Evolutionary conservation across 2,113 vertebrate species (phyloP).

Genomic region (Pelecanus crispus): DNA sequence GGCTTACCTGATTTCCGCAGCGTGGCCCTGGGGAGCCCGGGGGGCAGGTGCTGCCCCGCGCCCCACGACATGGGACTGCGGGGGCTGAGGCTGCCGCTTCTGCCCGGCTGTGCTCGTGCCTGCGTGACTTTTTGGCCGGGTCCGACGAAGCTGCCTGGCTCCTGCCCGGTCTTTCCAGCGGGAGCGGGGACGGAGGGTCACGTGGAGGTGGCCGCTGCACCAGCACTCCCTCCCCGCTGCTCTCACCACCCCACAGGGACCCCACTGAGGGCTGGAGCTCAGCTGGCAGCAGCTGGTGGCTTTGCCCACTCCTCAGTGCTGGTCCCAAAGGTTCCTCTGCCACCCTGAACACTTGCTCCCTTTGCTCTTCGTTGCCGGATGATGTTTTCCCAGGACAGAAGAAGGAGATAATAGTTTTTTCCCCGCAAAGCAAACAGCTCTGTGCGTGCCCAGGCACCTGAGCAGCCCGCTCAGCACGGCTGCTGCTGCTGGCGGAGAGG

Average conservation of each 20-base stretch:
- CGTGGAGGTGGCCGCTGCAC: slow-evolving; percentile 30
- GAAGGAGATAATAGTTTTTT: background rate
- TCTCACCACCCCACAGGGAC: background rate
- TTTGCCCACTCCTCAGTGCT: background rate
- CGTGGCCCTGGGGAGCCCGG: slow-evolving; percentile 72
- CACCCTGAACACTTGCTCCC: background rate
- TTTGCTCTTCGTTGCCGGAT: background rate
- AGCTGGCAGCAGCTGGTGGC: background rate
- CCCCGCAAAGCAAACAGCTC: background rate
- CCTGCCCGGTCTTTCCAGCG: slow-evolving; percentile 27
- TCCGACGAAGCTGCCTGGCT: background rate
- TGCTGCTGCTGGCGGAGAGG: background rate
- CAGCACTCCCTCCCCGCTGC: background rate
- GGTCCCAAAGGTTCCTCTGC: background rate
- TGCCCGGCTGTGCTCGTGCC: background rate
- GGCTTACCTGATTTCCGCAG: slow-evolving; percentile 83
- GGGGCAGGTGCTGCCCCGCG: slow-evolving; percentile 59
- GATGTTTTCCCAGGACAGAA: background rate
- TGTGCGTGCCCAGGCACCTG: background rate
- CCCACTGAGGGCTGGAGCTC: background rate
- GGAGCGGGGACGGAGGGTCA: slow-evolving; percentile 53
- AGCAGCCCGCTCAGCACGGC: background rate
- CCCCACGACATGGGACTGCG: slow-evolving; percentile 68
- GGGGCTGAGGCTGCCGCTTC: background rate
- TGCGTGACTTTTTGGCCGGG: slow-evolving; percentile 25